Evolutionary conservation across 2,113 vertebrate species (phyloP).

Genomic region (Calidris pugnax): DNA sequence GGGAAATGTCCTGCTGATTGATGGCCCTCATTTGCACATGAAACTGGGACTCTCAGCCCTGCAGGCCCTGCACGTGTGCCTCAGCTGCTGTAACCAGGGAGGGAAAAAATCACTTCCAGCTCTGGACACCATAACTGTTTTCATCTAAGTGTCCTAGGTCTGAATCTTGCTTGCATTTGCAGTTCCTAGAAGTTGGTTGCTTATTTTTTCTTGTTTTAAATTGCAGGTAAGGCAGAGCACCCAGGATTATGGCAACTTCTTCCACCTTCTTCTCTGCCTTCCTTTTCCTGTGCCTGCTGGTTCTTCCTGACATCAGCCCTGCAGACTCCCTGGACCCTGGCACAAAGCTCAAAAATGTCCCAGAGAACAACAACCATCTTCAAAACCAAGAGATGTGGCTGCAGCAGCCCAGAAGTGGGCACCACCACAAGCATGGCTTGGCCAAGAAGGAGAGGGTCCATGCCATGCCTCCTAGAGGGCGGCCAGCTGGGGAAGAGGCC

Average conservation of each 20-base stretch:
- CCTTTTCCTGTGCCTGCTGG: constrained; percentile 41
- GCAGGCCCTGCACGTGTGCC: constrained; percentile 21
- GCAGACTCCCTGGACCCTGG: constrained; percentile 45
- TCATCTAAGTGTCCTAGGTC: background rate
- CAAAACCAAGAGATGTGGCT: constrained; percentile 71
- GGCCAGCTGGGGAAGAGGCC: constrained; percentile 61
- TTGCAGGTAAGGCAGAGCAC: constrained; percentile 42
- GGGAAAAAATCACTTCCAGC: background rate
- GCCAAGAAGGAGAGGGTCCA: constrained; percentile 63
- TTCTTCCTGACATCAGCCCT: constrained; percentile 24
- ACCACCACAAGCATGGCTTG: constrained; percentile 63
- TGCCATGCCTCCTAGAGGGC: constrained; percentile 44
- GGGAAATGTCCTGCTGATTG: constrained; percentile 48
- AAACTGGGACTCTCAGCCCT: constrained; percentile 41
- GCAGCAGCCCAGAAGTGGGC: constrained; percentile 51
- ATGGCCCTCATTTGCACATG: constrained; percentile 70
- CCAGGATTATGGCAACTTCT: constrained; percentile 51
- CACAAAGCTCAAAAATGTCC: constrained; percentile 21
- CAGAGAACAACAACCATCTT: constrained; percentile 71
- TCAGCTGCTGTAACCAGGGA: constrained; percentile 33
- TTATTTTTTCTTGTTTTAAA: background rate
- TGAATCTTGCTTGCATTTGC: background rate
- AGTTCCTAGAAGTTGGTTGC: background rate
- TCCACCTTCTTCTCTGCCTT: background rate
- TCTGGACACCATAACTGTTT: background rate